These are phyloP conservation scores for Lepus oiostolus DNA, from an alignment of 2,797 vertebrate genomes.

Conservation along the genomic window DNA sequence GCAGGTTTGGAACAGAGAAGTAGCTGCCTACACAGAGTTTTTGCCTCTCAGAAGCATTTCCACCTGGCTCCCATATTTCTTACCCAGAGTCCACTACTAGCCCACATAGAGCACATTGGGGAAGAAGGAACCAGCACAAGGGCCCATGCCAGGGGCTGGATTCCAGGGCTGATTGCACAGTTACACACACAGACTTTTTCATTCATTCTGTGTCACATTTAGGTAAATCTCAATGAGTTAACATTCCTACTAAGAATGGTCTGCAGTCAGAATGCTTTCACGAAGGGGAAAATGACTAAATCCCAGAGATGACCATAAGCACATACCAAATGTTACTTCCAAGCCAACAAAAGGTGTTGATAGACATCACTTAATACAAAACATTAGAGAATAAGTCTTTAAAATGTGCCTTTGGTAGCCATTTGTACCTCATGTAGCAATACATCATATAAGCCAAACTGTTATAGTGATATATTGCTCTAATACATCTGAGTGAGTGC, in stretches of 20 bases:
- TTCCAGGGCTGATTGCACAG: not conserved
- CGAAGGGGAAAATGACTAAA: not conserved
- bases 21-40: not conserved
- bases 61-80: not conserved
- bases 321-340: not conserved
- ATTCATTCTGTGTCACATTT: not conserved
- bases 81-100: not conserved
- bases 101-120: not conserved
- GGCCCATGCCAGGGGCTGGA: not conserved
- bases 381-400: slow-evolving; percentile 64
- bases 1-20: not conserved
- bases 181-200: not conserved
- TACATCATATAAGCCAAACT: slow-evolving; percentile 3
- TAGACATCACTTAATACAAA: slow-evolving; percentile 54
- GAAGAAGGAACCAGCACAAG: not conserved
- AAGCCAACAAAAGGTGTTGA: not conserved
- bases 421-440: slow-evolving; percentile 33
- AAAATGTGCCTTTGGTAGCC: slow-evolving; percentile 9
- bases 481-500: slow-evolving; percentile 24
- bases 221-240: not conserved
- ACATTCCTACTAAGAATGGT: not conserved
- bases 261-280: not conserved
- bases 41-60: not conserved
- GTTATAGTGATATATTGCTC: slow-evolving; percentile 36
- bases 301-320: not conserved